These are phyloP conservation scores for Eristalinus sepulchralis DNA, from an alignment of 2,888 invertebrate genomes.

Conservation along the genomic window DNA sequence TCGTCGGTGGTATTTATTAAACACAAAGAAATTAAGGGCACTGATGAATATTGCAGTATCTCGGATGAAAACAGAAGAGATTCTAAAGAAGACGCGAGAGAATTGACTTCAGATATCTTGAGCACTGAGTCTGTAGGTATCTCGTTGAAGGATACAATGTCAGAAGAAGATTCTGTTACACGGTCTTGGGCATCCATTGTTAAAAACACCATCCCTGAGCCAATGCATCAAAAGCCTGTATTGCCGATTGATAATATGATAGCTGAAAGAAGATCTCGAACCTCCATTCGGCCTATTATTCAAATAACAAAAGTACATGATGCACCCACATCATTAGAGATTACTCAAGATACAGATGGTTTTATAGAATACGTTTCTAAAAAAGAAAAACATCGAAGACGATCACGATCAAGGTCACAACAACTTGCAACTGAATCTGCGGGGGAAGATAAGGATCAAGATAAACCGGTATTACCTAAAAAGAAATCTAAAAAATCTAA, in stretches of 20 bases:
- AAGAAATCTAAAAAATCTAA: constrained; percentile 75
- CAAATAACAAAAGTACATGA: constrained; percentile 72
- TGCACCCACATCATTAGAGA: constrained; percentile 18
- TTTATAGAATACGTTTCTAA: constrained; percentile 82
- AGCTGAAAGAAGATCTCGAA: constrained; percentile 73
- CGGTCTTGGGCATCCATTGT: constrained; percentile 75
- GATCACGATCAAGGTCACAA: constrained; percentile 83
- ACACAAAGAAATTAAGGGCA: not conserved
- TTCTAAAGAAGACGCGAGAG: not conserved
- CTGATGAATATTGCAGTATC: not conserved
- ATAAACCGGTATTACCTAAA: constrained; percentile 78
- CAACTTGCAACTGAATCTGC: constrained; percentile 76
- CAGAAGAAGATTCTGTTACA: constrained; percentile 73
- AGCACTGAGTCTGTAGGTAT: constrained; percentile 29
- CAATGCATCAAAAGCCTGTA: constrained; percentile 21
- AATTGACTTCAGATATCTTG: not conserved
- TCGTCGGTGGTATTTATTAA: not conserved
- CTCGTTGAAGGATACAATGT: constrained; percentile 76
- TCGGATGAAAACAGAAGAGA: not conserved
- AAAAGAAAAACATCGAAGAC: constrained; percentile 80
- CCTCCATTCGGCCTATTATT: constrained; percentile 74
- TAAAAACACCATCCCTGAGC: constrained; percentile 66
- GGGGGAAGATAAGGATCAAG: constrained; percentile 80
- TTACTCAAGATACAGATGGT: constrained; percentile 79
- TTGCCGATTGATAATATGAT: constrained; percentile 6